Base-by-base conservation (phyloP, 2,888 invertebrate species). In the Corbicula japonica region DNA sequence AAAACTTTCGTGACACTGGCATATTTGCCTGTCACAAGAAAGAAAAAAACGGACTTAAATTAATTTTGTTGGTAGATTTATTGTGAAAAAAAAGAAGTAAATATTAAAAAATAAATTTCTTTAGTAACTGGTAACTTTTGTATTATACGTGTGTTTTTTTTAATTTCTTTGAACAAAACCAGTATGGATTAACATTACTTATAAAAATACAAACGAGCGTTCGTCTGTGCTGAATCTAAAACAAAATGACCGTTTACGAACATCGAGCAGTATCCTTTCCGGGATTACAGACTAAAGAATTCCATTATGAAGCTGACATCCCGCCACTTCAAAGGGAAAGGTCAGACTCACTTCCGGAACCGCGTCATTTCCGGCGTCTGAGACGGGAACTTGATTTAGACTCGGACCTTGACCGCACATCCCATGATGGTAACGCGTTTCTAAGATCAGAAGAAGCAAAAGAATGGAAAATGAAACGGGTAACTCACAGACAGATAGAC, bases 331-430 rank as follows among this genome's bases (percentile, higher is more conserved):
- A 21, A 0, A 69, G 83, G 8, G 62, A 71, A 12, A 38, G 83
- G 26, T 73, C 76, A 21, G 79, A 80, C 41, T 83, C 83, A 12
- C 46, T 76, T 15, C 83, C 83, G 15, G 83, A 80, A 77, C 38
- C 70, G 3, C 79, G 83, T 18, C 79, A 83, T 38, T 79, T 83
- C 26, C 70, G 80, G 18, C 76, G 66, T 23, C 65, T 83, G n/a
- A 76, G 83, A 6, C 62, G 74, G 0, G 74, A 62, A 52, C 74
- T 83, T 32, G 79, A 80, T 41, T 66, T 83, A 21, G 83, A 83
- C 54, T 79, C 79, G 15, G 83, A 83, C 63, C 60, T 83, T 32
- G 83, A 83, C 28, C 54, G 46, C 10, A 41, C 46, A 6, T 76
- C 75, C 15, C 41, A 44, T 18, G 41, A 56, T 28, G 41, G 54